Conservation (phyloP, 1,140 invertebrate species). For the Atta cephalotes region DNA sequence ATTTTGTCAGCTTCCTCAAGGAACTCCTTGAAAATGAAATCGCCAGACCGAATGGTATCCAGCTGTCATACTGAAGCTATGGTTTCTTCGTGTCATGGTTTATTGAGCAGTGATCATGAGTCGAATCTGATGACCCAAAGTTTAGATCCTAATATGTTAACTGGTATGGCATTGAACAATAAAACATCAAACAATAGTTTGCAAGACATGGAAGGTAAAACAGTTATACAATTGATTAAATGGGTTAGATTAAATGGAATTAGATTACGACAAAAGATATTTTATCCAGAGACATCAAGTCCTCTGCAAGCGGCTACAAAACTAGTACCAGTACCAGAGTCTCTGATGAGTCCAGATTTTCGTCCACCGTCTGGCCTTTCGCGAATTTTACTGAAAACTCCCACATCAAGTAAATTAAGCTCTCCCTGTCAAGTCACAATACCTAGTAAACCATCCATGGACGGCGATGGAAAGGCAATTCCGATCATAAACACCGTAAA, state of each 20-base stretch:
- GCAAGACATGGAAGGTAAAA: slow-evolving; percentile 81
- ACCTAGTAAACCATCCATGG: slow-evolving; percentile 76
- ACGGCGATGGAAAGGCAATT: slow-evolving; percentile 78
- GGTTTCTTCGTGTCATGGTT: slow-evolving; percentile 81
- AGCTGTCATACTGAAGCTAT: slow-evolving; percentile 88
- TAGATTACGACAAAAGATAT: slow-evolving; percentile 32
- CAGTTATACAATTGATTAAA: background rate
- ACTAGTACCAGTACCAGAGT: slow-evolving; percentile 94
- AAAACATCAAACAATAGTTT: slow-evolving; percentile 72
- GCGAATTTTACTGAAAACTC: slow-evolving; percentile 80
- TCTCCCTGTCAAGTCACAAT: slow-evolving; percentile 82
- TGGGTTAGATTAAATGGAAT: slow-evolving; percentile 28
- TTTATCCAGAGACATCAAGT: slow-evolving; percentile 84
- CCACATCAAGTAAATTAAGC: slow-evolving; percentile 80
- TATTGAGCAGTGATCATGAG: slow-evolving; percentile 80
- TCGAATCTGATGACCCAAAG: slow-evolving; percentile 89
- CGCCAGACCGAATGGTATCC: slow-evolving; percentile 90
- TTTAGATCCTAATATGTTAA: slow-evolving; percentile 87
- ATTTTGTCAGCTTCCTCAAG: slow-evolving; percentile 80
- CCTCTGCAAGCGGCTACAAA: slow-evolving; percentile 93
- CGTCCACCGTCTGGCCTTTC: slow-evolving; percentile 86
- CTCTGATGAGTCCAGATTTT: slow-evolving; percentile 94
- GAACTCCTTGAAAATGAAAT: slow-evolving; percentile 86
- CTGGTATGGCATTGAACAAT: slow-evolving; percentile 77
- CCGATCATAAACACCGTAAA: slow-evolving; percentile 80